phyloP scores from a whole-genome alignment of 30 jellyfish, hydroid and myxozoan genomes.

The Nemopilema nomurai region DNA sequence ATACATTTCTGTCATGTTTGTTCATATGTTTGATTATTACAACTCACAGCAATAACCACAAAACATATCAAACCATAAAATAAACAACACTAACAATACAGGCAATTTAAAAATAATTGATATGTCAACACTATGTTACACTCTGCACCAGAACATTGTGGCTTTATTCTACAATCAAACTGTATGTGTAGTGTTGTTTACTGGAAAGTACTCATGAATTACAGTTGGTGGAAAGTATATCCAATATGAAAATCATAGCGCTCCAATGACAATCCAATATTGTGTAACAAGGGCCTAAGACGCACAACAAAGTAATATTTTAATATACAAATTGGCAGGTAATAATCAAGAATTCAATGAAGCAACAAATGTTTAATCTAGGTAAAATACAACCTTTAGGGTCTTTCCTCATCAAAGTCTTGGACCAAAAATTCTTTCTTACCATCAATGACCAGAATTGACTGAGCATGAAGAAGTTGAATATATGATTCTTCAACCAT shows the following conservation, averaged over 20 bases:
- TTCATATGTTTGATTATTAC: neutral
- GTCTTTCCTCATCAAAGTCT: slow-evolving; percentile 24
- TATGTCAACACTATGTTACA: neutral
- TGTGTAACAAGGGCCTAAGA: neutral
- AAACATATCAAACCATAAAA: neutral
- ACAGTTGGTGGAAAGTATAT: neutral
- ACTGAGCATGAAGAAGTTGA: slow-evolving; percentile 13
- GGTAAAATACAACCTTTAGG: slow-evolving; percentile 15
- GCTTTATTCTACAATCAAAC: neutral
- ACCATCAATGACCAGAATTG: slow-evolving; percentile 21
- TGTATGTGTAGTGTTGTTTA: neutral
- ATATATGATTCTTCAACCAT: slow-evolving; percentile 5
- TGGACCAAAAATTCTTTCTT: slow-evolving; percentile 21
- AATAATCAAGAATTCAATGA: neutral
- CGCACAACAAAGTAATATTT: neutral
- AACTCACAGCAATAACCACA: neutral
- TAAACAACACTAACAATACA: neutral
- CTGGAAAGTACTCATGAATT: neutral
- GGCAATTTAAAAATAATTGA: neutral
- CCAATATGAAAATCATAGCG: neutral
- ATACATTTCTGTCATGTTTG: neutral
- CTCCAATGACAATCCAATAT: neutral
- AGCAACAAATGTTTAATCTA: neutral
- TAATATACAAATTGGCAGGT: neutral
- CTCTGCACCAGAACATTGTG: neutral